Conservation (phyloP, 2,888 invertebrate species). For the Agrochola lota region DNA sequence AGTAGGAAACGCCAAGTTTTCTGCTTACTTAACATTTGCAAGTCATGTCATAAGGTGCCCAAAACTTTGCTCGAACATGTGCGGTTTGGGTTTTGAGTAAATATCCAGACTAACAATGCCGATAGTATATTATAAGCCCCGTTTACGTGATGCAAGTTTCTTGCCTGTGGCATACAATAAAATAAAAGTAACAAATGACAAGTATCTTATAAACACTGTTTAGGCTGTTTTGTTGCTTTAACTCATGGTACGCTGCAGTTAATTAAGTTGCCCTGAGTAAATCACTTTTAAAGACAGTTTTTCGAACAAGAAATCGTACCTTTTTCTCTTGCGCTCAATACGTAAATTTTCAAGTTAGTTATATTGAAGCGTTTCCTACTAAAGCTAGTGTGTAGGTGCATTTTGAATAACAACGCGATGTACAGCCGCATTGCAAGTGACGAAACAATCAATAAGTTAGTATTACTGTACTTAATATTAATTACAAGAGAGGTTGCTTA, state of each 20-base stretch:
- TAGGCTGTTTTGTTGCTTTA: no score
- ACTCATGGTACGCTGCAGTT: no score
- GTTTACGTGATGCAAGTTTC: no score
- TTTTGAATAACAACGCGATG: neutral
- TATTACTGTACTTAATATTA: neutral
- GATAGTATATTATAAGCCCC: neutral
- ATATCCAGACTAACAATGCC: no score
- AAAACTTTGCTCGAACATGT: neutral
- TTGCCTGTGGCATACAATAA: no score
- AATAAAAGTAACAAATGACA: no score
- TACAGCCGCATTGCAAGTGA: neutral
- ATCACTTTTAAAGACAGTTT: neutral
- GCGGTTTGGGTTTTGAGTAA: no score
- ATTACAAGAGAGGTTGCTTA: neutral
- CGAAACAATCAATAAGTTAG: neutral
- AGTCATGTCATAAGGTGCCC: neutral
- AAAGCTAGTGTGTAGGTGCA: neutral
- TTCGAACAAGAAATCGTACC: neutral
- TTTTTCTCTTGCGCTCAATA: neutral
- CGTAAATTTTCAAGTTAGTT: neutral
- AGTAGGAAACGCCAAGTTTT: neutral
- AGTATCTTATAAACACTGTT: no score
- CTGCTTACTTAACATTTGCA: no score
- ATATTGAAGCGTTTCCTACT: slow-evolving; percentile 10
- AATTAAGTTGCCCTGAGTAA: no score